Evolutionary conservation across 1,140 invertebrate species (phyloP).

Genomic region (Tetragonula clypearis): DNA sequence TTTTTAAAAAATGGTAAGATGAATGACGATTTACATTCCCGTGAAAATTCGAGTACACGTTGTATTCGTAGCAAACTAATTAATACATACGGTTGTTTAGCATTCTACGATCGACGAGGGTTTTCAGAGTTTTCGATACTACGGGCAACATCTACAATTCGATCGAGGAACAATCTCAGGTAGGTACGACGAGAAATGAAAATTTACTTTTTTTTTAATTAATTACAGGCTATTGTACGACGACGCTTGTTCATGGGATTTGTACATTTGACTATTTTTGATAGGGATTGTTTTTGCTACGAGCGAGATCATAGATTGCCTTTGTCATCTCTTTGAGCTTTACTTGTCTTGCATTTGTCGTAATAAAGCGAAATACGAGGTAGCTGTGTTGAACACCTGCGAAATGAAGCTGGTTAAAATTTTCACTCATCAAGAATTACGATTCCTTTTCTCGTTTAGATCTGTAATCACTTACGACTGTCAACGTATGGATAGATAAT

Average conservation of each 20-base stretch:
- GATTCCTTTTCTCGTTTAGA: background rate
- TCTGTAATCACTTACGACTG: constrained; percentile 52
- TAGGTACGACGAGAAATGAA: constrained; percentile 9
- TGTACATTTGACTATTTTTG: background rate
- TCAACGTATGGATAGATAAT: constrained; percentile 51
- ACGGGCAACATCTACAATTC: constrained; percentile 19
- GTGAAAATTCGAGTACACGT: background rate
- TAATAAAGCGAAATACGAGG: constrained; percentile 52
- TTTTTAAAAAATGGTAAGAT: background rate
- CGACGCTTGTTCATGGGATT: background rate
- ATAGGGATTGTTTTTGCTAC: constrained; percentile 4
- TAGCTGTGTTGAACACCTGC: constrained; percentile 52
- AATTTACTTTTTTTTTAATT: background rate
- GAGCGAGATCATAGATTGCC: constrained; percentile 16
- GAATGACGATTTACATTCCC: background rate
- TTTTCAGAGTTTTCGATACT: constrained; percentile 2
- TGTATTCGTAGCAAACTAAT: background rate
- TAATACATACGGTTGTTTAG: constrained; percentile 25
- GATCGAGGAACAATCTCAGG: background rate
- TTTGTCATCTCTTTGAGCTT: background rate
- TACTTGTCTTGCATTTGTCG: constrained; percentile 21
- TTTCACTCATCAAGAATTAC: background rate
- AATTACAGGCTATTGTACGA: background rate
- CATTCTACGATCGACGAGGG: background rate
- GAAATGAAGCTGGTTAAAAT: constrained; percentile 1